These are phyloP conservation scores for Verasper variegatus DNA, from an alignment of 2,113 vertebrate genomes.

Conservation along the genomic window DNA sequence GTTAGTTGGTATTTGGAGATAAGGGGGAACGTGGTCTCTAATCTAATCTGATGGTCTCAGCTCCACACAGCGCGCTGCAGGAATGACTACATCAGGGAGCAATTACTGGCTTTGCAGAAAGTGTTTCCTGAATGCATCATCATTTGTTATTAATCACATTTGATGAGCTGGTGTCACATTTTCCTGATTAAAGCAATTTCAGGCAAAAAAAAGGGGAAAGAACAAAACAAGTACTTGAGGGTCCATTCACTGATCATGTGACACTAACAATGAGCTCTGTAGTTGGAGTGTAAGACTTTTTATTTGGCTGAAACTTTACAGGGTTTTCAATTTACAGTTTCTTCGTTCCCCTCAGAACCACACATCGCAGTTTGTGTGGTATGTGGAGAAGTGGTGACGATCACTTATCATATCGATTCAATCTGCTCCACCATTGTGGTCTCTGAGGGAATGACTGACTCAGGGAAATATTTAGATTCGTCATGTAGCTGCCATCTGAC, in stretches of 20 bases:
- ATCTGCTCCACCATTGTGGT: constrained; percentile 16
- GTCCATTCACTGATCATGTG: neutral
- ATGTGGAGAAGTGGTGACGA: constrained; percentile 18
- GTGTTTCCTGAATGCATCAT: constrained; percentile 47
- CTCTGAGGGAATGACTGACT: constrained; percentile 52
- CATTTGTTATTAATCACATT: constrained; percentile 52
- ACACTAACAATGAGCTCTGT: too few relatives aligned
- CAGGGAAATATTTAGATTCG: constrained; percentile 54
- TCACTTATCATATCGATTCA: constrained; percentile 41
- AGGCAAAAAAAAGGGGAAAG: neutral
- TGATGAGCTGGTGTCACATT: constrained; percentile 17
- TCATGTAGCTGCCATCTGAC: constrained; percentile 52
- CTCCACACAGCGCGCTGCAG: constrained; percentile 50
- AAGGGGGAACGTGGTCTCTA: constrained; percentile 50
- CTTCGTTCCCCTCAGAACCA: neutral
- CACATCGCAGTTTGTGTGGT: constrained; percentile 11
- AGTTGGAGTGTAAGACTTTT: neutral
- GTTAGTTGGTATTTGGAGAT: constrained; percentile 72
- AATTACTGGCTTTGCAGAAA: constrained; percentile 61
- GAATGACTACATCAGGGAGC: constrained; percentile 56
- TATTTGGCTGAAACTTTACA: neutral
- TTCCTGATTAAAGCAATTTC: constrained; percentile 13
- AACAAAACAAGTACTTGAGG: neutral
- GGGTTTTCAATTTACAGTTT: neutral
- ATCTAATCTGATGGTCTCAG: constrained; percentile 76